A percentile compares a stretch with the other conserved stretches of the same genome.
These are phyloP conservation scores for Crossaster papposus DNA, from an alignment of 53 echinoderm and acorn worm genomes.

Conservation along the genomic window DNA sequence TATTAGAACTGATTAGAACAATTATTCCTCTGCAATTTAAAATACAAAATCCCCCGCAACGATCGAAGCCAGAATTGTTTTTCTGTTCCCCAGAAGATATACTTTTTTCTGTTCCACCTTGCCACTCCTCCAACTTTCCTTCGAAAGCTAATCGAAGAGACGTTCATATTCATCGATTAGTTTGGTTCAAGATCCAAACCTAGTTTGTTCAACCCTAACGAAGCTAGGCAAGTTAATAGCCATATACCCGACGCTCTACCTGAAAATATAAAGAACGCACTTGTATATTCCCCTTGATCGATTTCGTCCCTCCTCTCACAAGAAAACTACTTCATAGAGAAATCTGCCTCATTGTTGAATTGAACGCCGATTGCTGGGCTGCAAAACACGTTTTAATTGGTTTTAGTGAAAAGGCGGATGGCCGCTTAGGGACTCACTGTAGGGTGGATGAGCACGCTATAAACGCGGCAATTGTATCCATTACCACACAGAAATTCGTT, in stretches of 20 bases:
- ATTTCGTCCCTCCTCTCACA: neutral
- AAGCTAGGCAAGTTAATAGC: neutral
- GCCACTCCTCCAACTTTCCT: neutral
- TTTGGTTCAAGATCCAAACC: neutral
- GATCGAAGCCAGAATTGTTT: neutral
- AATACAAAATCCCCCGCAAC: neutral
- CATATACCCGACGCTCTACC: neutral
- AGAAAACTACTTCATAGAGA: neutral
- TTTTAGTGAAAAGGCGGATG: conserved; percentile 23
- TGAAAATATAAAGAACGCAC: neutral
- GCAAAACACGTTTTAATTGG: conserved; percentile 46
- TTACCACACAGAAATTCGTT: neutral
- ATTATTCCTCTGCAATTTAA: neutral
- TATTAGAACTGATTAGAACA: too few relatives aligned
- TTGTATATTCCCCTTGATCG: neutral
- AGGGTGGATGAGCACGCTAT: neutral
- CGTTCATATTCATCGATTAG: neutral
- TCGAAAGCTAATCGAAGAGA: conserved; percentile 1
- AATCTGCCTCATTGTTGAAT: conserved; percentile 6
- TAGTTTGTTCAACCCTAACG: neutral
- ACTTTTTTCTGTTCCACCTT: neutral
- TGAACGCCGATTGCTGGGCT: conserved; percentile 9
- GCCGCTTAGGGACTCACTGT: neutral
- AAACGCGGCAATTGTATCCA: neutral
- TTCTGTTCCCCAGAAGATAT: neutral